A percentile compares a stretch with the other conserved stretches of the same genome.
Conservation (phyloP, 2,888 invertebrate species). For the Koerneria pararmatus region DNA sequence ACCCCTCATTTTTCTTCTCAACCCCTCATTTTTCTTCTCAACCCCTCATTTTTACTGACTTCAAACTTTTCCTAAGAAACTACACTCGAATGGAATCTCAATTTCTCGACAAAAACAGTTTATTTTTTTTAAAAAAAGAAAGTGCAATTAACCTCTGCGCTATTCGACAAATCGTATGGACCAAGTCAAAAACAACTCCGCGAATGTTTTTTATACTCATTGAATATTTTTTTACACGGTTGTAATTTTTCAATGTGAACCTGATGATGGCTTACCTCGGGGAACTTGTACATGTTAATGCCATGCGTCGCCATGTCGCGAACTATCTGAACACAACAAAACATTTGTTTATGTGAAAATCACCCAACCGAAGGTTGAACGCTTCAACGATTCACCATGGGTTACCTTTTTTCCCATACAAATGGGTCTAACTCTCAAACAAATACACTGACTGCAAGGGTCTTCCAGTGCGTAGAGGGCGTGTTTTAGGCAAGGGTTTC, state of each 20-base stretch:
- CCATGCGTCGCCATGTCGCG: constrained; percentile 94
- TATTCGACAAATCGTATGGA: not conserved
- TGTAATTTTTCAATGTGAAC: not conserved
- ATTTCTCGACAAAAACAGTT: too few species aligned
- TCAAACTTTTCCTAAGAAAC: too few species aligned
- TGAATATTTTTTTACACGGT: constrained; percentile 15
- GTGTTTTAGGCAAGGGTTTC: too few species aligned
- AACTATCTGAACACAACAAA: constrained; percentile 69
- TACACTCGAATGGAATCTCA: too few species aligned
- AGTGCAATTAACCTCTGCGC: too few species aligned
- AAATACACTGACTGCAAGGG: too few species aligned
- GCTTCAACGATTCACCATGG: not conserved
- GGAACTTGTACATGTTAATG: constrained; percentile 98
- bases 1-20: too few species aligned
- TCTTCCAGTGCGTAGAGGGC: too few species aligned
- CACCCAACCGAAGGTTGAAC: too few species aligned
- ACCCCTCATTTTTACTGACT: too few species aligned
- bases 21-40: too few species aligned
- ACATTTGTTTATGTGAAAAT: not conserved
- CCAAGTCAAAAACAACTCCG: not conserved
- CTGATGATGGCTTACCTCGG: constrained; percentile 66
- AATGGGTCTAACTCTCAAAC: not conserved
- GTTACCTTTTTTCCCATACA: not conserved
- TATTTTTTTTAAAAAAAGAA: too few species aligned
- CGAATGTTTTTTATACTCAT: not conserved